Evolutionary conservation across 2,888 invertebrate genomes (phyloP), one percentile per base, ranked within the genome.

Genomic region (Anagyrus pseudococci): DNA sequence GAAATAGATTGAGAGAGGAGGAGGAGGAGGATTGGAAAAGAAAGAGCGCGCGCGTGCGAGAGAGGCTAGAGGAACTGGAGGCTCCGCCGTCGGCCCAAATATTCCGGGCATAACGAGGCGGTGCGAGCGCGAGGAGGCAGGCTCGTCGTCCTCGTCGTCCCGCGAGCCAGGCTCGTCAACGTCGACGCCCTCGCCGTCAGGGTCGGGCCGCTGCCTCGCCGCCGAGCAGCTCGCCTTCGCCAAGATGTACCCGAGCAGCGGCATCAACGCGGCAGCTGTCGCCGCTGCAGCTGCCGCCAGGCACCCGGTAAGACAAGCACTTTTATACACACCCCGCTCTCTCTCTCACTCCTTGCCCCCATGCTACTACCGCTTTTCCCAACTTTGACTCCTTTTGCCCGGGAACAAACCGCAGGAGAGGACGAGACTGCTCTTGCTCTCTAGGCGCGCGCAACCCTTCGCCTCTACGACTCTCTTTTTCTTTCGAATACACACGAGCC

Each of bases 241-340:
- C 44, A 74, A 73, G 72, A 78, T 77, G 78, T 78, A 78, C 67
- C 76, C 76, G 53, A 77, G 74, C 70, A 75, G 78, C 71, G 72
- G 77, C 68, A 78, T 79, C 70, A 80, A 78, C 73, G 78, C 78
- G 72, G 79, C 79, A 75, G 80, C 80, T 75, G 80, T 75, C 68
- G 80, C 79, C 62, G 79, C 77, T 67, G 80, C 79, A 73, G 80
- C 79, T 75, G 80, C 79, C 58, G 79, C 79, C 63, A 74, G 80
- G 69, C 80, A 80, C 74, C 79, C 80, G 76, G 80, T 79, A 73
- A 72, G 72, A 71, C 57, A 4, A 29, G 6, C 29, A 29, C 10
- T 29, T 4, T 10, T 29, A 29, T 29, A 10, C 10, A 29, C 4
- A 29, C 29, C 6, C 41, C 4, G 4, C 41, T 41, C 8, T 41